Evolutionary conservation across 1,140 invertebrate species (phyloP), one percentile per base, ranked within the genome.

Genomic region (Cydia amplana): DNA sequence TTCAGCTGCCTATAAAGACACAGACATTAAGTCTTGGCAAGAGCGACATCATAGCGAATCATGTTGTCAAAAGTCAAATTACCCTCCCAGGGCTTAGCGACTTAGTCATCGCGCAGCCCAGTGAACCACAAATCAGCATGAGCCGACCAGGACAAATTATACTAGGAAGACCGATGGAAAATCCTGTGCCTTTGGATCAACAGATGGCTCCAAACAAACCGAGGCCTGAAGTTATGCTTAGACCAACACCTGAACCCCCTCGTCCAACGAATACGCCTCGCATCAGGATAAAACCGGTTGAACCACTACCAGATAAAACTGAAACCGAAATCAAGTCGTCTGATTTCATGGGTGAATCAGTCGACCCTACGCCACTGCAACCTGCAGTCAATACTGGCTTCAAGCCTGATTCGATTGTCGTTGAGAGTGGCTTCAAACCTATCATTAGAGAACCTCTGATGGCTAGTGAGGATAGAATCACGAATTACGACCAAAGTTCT

Each of bases 391-490:
- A 96, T 81, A 96, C 95, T 4, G 97, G 96, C 0, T 97, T 97
- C 82, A 94, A 97, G 85, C 96, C 96, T 0, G 95, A 95, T 75
- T 95, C 96, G 0, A 95, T 97, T 16, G 95, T 97, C 0, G 95
- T 97, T 43, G 97, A 97, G 90, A 95, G 96, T 73, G 96, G 96
- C 0, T 97, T 97, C 81, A 96, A 95, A 75, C 96, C 97, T 1
- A 97, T 97, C 18, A 94, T 97, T n/a, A 93, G 94, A 18, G 95
- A 94, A 87, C 91, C 92, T 28, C 79, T 93, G 72, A 93, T 93
- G 87, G 88, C 90, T 7, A 89, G 89, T 36, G 90, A 95, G 80
- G 93, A 95, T 49, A 92, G 93, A 76, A 93, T 94, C 76, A 85
- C 93, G 36, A 88, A 93, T 60, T 91, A 90, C 46, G 89, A 87